Evolutionary conservation across 2,797 vertebrate species (phyloP), one percentile per base, ranked within the genome.

Genomic region (Chiloscyllium punctatum): DNA sequence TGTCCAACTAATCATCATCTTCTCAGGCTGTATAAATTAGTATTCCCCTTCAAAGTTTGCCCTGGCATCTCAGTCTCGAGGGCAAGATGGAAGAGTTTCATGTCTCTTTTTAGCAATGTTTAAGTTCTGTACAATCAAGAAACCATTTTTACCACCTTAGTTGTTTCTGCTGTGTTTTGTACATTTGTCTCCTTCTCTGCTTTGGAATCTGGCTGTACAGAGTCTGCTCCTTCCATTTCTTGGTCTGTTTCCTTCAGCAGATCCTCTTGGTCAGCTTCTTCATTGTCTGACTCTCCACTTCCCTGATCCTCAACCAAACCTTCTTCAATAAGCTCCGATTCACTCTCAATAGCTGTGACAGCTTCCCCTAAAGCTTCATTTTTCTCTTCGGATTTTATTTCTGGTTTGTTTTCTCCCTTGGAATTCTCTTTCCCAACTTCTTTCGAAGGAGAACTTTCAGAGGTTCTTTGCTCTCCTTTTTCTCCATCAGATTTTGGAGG

Each of bases 241-340:
- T 74, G 42, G 48, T 51, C 69, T 1, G 13, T 53, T 72, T 77
- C 71, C 42, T 95, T 77, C 30, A 18, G 71, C 96, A 97, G 96
- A 96, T 97, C 97, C 95, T 97, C 97, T 94, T 98, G 97, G 94
- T 98, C 97, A 21, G 97, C 96, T 25, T 98, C 98, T 79, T 98
- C 98, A 87, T 96, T 98, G 42, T 97, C 98, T 0, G 98, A 98
- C 96, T 98, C 98, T 77, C 97, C 97, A 33, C 97, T 98, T 97
- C 98, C 98, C 77, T 98, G 84, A n/a, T 98, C 97, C 0, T 97
- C 97, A 95, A 97, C 97, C 94, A 97, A 97, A 96, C 97, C 98
- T 95, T 98, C 98, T 96, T 98, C 98, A 94, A 25, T 18, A 95
- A 95, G 94, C 30, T 95, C 94, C 51, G 71, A 71, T 57, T 95